Evolutionary conservation across 2,113 vertebrate species (phyloP), one percentile per base, ranked within the genome.

Genomic region (Thunnus thynnus): DNA sequence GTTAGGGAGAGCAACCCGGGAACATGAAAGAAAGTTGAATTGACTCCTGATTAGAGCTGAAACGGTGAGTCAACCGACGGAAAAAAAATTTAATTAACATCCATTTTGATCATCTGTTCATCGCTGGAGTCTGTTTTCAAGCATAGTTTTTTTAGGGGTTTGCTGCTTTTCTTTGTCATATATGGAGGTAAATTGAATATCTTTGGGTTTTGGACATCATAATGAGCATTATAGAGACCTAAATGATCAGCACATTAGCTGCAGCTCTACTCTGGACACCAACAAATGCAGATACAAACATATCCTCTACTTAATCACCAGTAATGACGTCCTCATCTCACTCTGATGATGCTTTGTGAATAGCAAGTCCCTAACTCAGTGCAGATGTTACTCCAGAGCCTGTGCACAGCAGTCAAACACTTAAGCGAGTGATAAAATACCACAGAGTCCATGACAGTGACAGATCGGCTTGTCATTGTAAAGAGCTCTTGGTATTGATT

Each of bases 401-500:
- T 20, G 16, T 36, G 16, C 64, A 36, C 50, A 64, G 63, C 76
- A 82, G 63, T 54, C n/a, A 72, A 69, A 70, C 77, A 30, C 61
- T 66, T 72, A 48, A 57, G 54, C 9, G 25, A 69, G n/a, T 55
- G 72, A 71, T 82, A 61, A 83, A 80, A 52, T 58, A 73, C 18
- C 44, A 32, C n/a, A 10, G 41, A 61, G 25, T 57, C 60, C 0
- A 3, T 69, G 84, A 76, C 72, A 79, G 75, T 63, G 84, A 87
- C 78, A 61, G 81, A 90, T 81, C 6, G 47, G 16, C 65, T 32
- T 54, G 73, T 82, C 87, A 72, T 46, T 30, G 36, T 44, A 20
- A 30, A 63, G 56, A 86, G 30, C 69, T 57, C 62, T 46, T 56
- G 2, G 13, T 65, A 75, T 79, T 86, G 85, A 89, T 92, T 76